Conservation (phyloP, 2,113 vertebrate species). For the Etia nguti region DNA sequence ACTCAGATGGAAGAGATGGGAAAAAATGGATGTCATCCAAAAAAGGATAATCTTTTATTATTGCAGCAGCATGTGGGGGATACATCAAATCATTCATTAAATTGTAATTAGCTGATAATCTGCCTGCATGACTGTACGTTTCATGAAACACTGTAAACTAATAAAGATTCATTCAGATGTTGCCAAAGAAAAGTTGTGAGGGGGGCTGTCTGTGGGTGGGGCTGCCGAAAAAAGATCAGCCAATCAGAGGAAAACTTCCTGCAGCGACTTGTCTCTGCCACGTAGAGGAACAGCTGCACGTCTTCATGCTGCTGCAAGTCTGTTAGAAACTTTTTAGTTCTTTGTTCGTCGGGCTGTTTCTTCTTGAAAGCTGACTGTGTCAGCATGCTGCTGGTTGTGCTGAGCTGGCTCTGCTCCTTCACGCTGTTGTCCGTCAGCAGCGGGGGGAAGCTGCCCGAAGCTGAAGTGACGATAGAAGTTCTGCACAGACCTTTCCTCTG, state of each 20-base stretch:
- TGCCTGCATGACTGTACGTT: conserved; percentile 41
- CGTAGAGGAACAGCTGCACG: conserved; percentile 28
- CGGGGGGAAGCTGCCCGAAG: conserved; percentile 78
- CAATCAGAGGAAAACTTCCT: conserved; percentile 37
- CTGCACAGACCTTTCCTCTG: conserved; percentile 87
- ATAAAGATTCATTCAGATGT: conserved; percentile 4
- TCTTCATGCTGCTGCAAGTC: background rate
- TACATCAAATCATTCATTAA: background rate
- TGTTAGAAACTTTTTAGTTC: background rate
- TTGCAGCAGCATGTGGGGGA: conserved; percentile 33
- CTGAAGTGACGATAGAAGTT: conserved; percentile 83
- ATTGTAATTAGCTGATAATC: background rate
- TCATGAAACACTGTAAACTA: background rate
- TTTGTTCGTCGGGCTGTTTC: background rate
- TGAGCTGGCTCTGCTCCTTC: conserved; percentile 50
- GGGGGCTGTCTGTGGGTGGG: conserved; percentile 8
- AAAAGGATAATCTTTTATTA: background rate
- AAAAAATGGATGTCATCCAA: conserved; percentile 16
- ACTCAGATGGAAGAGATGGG: background rate
- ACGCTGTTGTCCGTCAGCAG: conserved; percentile 49
- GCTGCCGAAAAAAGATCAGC: background rate
- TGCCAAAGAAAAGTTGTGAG: background rate
- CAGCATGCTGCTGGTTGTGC: conserved; percentile 57
- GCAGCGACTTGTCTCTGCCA: conserved; percentile 51
- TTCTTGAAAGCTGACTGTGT: background rate